Conservation (phyloP, 2,888 invertebrate species). For the Phaonia tiefii region DNA sequence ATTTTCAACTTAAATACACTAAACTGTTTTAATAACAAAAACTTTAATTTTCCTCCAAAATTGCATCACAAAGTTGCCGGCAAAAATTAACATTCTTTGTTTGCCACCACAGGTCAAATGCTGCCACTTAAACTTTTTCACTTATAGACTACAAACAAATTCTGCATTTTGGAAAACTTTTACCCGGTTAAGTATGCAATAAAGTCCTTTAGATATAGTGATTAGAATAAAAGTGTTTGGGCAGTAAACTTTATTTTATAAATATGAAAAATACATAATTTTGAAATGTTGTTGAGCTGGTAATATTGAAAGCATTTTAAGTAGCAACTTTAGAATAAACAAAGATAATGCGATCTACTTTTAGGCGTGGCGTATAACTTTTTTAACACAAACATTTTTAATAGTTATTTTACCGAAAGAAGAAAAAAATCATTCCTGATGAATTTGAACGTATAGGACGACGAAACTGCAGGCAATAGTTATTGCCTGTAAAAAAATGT, state of each 20-base stretch:
- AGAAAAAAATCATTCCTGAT: no score
- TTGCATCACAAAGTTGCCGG: neutral
- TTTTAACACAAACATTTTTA: no score
- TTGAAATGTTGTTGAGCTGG: neutral
- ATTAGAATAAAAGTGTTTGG: conserved; percentile 21
- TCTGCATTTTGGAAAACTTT: conserved; percentile 26
- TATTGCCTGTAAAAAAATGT: no score
- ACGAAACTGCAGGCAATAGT: no score
- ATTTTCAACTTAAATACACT: no score
- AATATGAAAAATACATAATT: no score
- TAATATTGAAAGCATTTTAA: neutral
- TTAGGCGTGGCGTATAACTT: neutral
- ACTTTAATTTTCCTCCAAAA: no score
- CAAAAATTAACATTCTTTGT: conserved; percentile 21
- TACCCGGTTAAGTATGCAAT: neutral
- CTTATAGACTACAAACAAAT: neutral
- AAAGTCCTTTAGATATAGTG: conserved; percentile 24
- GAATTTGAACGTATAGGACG: no score
- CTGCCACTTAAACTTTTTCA: conserved; percentile 18
- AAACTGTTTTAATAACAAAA: no score
- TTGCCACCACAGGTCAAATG: conserved; percentile 9
- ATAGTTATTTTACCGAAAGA: no score
- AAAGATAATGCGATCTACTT: neutral
- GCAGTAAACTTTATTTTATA: conserved; percentile 17
- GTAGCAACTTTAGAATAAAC: neutral